These are phyloP conservation scores for Lysiphlebus fabarum DNA, from an alignment of 1,140 invertebrate genomes.

Conservation along the genomic window DNA sequence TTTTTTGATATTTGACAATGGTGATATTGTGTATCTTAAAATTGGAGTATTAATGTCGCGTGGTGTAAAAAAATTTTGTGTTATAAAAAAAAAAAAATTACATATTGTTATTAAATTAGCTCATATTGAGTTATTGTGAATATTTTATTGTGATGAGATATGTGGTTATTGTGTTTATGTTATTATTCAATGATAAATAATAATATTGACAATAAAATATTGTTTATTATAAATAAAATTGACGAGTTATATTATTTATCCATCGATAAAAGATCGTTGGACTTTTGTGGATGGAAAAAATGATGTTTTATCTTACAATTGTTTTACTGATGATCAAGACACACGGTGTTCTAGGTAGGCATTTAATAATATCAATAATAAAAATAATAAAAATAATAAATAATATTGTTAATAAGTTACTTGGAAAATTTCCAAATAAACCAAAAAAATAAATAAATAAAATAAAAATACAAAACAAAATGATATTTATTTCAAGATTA, in stretches of 20 bases:
- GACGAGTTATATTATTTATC: background rate
- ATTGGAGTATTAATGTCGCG: background rate
- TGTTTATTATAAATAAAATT: conserved; percentile 5
- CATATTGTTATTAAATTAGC: background rate
- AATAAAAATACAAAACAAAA: too few species aligned
- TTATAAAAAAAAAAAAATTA: background rate
- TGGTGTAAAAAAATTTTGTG: conserved; percentile 15
- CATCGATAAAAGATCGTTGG: conserved; percentile 16
- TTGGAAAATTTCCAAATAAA: too few species aligned
- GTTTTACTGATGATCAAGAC: conserved; percentile 25
- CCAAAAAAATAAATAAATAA: too few species aligned
- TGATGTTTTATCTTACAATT: conserved; percentile 24
- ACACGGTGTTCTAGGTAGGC: conserved; percentile 23
- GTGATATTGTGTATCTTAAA: background rate
- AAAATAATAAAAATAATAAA: too few species aligned
- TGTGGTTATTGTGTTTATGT: conserved; percentile 13
- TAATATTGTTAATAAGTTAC: too few species aligned
- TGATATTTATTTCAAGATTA: background rate
- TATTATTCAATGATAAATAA: background rate
- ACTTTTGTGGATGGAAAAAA: conserved; percentile 20
- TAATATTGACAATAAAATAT: background rate
- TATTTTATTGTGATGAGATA: conserved; percentile 1
- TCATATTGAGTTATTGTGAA: conserved; percentile 9
- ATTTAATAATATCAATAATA: background rate
- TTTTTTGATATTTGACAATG: conserved; percentile 2